phyloP scores from a whole-genome alignment of 1,140 invertebrate genomes.

The Muscidifurax raptorellus region DNA sequence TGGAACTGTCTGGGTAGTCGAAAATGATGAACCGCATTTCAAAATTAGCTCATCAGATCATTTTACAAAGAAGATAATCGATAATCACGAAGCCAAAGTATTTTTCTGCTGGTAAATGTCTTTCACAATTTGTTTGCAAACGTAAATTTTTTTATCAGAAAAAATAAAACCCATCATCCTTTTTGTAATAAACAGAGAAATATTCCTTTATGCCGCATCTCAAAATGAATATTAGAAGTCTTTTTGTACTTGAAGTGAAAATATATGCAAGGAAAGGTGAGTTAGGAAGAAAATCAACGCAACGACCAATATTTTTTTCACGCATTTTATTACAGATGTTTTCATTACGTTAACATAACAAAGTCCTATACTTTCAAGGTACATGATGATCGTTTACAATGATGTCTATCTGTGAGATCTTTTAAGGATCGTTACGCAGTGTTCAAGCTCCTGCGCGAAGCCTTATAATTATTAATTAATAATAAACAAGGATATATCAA shows the following conservation, averaged over 20 bases:
- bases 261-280: background rate
- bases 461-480: constrained; percentile 38
- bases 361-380: constrained; percentile 76
- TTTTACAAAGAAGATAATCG: background rate
- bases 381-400: constrained; percentile 73
- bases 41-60: background rate
- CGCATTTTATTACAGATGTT: constrained; percentile 72
- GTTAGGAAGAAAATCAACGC: background rate
- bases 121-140: background rate
- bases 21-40: constrained; percentile 64
- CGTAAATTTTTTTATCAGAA: too few species aligned
- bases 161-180: too few species aligned
- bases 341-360: constrained; percentile 75
- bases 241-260: background rate
- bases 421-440: constrained; percentile 62
- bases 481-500: constrained; percentile 51
- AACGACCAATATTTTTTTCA: constrained; percentile 56
- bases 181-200: too few species aligned
- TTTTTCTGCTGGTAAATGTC: constrained; percentile 15
- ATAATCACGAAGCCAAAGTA: background rate
- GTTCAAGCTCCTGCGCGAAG: constrained; percentile 65
- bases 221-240: too few species aligned
- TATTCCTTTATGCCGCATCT: too few species aligned
- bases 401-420: constrained; percentile 72
- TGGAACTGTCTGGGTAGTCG: constrained; percentile 69